Percentiles rank a stretch among this genome's conserved stretches.
Conservation (phyloP, 2,113 vertebrate genomes). For the Serilophus lunatus region DNA sequence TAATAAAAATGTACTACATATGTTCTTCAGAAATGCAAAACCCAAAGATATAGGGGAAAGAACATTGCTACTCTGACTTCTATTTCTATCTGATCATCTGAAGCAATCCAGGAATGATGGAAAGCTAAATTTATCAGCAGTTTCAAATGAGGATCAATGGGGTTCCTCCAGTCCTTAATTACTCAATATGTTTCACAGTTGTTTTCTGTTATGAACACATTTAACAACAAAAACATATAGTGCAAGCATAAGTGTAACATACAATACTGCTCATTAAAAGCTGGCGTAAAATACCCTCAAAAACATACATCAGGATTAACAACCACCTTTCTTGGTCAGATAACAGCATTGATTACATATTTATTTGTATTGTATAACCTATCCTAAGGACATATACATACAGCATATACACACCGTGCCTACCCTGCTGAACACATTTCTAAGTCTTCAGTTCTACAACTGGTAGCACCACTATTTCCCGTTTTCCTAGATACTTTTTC, state of each 20-base stretch:
- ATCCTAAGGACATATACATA: background rate
- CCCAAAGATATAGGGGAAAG: background rate
- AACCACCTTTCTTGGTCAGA: background rate
- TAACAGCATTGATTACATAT: background rate
- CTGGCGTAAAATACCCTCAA: conserved; percentile 34
- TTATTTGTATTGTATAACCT: conserved; percentile 19
- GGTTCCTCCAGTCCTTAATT: conserved; percentile 52
- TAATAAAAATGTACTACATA: background rate
- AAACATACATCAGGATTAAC: conserved; percentile 44
- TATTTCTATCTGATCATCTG: conserved; percentile 47
- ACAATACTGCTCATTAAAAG: background rate
- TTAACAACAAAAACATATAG: conserved; percentile 42
- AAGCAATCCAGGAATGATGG: background rate
- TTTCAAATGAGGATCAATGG: conserved; percentile 37
- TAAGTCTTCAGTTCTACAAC: background rate
- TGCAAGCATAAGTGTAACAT: background rate
- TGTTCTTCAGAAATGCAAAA: conserved; percentile 52
- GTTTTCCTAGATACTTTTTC: background rate
- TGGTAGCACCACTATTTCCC: background rate
- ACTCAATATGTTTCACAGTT: conserved; percentile 25
- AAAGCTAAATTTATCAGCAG: conserved; percentile 54
- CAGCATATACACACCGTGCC: background rate
- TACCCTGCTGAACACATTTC: background rate
- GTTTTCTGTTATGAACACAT: background rate
- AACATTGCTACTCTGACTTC: background rate